phyloP scores from a whole-genome alignment of 2,797 vertebrate species.

The Epinephelus malabaricus region DNA sequence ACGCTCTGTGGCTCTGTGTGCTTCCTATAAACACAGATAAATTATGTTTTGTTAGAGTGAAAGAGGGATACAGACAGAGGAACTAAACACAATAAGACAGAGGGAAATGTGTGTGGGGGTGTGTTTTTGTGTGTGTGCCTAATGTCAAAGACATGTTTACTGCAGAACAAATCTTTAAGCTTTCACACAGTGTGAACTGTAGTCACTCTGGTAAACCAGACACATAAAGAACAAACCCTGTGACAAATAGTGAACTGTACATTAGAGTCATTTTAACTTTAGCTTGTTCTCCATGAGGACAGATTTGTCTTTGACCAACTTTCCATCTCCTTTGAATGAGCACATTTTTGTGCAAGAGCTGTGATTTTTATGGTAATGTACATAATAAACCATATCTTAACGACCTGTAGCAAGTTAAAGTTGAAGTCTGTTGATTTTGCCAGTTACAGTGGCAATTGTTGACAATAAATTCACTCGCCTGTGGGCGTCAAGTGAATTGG shows the following conservation, averaged over 20 bases:
- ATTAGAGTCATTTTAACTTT: neutral
- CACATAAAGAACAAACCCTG: neutral
- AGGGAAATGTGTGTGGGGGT: neutral
- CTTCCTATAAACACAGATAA: constrained; percentile 11
- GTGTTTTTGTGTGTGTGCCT: constrained; percentile 3
- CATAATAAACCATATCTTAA: neutral
- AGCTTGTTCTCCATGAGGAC: neutral
- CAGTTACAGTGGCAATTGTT: neutral
- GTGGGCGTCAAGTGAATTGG: too few relatives aligned
- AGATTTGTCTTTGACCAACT: neutral
- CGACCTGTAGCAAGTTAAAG: neutral
- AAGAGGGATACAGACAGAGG: neutral
- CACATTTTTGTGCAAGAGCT: neutral
- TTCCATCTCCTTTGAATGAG: neutral
- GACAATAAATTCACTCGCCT: neutral
- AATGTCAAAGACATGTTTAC: constrained; percentile 55
- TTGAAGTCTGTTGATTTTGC: neutral
- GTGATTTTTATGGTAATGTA: constrained; percentile 1
- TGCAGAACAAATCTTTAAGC: constrained; percentile 60
- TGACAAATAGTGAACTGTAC: neutral
- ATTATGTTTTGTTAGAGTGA: neutral
- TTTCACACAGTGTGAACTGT: constrained; percentile 35
- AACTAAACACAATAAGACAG: constrained; percentile 5
- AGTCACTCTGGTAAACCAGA: neutral
- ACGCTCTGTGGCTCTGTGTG: neutral